Conservation (phyloP, 2,888 invertebrate species). For the Osmoderma eremita region DNA sequence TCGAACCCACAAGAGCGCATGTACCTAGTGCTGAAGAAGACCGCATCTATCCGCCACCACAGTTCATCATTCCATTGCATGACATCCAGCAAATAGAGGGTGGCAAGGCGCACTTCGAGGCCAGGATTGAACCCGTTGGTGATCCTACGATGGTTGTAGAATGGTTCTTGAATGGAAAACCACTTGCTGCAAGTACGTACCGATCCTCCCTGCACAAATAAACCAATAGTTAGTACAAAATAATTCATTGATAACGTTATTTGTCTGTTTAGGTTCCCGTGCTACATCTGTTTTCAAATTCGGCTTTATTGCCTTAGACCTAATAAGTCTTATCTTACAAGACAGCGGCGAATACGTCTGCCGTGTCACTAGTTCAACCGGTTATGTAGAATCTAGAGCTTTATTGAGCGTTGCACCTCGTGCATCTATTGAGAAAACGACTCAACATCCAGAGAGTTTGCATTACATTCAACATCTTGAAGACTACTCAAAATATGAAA, state of each 20-base stretch:
- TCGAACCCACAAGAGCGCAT: constrained; percentile 88
- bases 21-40: constrained; percentile 85
- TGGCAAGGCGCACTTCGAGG: constrained; percentile 95
- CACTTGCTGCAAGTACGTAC: constrained; percentile 88
- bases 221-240: neutral
- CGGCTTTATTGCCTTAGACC: constrained; percentile 94
- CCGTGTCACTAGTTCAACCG: constrained; percentile 86
- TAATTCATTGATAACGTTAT: neutral
- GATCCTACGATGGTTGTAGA: constrained; percentile 97
- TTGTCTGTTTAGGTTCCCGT: constrained; percentile 79
- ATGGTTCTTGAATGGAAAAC: constrained; percentile 93
- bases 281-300: constrained; percentile 96
- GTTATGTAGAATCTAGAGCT: constrained; percentile 87
- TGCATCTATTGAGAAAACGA: constrained; percentile 85
- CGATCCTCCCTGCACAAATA: neutral
- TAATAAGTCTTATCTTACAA: constrained; percentile 84
- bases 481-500: constrained; percentile 88
- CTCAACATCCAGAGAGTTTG: constrained; percentile 91
- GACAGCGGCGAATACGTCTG: constrained; percentile 94
- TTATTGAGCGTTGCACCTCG: constrained; percentile 82
- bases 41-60: constrained; percentile 88
- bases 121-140: constrained; percentile 95
- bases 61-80: constrained; percentile 88
- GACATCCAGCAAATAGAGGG: constrained; percentile 88
- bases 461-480: constrained; percentile 91